These are phyloP conservation scores for Rousettus madagascariensis DNA, from an alignment of 2,797 vertebrate species.

Conservation along the genomic window DNA sequence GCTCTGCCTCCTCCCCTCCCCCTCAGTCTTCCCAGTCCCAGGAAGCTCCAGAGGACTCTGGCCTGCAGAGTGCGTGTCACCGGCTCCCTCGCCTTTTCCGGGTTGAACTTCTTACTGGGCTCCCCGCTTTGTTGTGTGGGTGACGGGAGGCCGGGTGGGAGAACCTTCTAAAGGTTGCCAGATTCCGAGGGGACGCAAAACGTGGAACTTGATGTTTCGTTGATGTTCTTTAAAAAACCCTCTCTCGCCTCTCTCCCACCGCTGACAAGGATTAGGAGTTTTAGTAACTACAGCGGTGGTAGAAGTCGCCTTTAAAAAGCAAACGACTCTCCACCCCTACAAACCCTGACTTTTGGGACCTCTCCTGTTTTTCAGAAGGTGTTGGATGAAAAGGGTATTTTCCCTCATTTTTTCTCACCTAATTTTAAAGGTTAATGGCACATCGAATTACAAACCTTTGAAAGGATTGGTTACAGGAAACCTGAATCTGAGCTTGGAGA, in stretches of 20 bases:
- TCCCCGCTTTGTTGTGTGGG: constrained; percentile 68
- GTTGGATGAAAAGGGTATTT: constrained; percentile 44
- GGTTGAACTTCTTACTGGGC: constrained; percentile 53
- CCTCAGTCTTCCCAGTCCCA: not conserved
- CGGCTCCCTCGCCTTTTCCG: constrained; percentile 63
- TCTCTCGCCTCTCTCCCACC: not conserved
- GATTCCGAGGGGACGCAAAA: constrained; percentile 9
- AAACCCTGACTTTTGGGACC: constrained; percentile 54
- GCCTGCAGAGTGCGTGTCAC: constrained; percentile 43
- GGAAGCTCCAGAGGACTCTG: constrained; percentile 47
- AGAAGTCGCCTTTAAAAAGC: constrained; percentile 60
- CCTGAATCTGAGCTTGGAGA: constrained; percentile 76
- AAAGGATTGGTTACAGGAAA: constrained; percentile 79
- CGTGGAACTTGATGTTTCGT: constrained; percentile 55
- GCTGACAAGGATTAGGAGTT: constrained; percentile 41
- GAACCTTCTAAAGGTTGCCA: not conserved
- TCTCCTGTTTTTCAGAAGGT: constrained; percentile 61
- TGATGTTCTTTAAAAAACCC: constrained; percentile 50
- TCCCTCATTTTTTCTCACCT: constrained; percentile 54
- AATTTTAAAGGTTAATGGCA: constrained; percentile 76
- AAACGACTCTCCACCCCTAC: not conserved
- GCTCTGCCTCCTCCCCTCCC: no score
- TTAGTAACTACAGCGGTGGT: constrained; percentile 48
- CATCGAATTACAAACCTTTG: constrained; percentile 77
- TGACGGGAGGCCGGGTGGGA: not conserved